Percentiles rank a stretch among this genome's conserved stretches.
Evolutionary conservation across 2,888 invertebrate genomes (phyloP).

Genomic region (Smittia sp.): DNA sequence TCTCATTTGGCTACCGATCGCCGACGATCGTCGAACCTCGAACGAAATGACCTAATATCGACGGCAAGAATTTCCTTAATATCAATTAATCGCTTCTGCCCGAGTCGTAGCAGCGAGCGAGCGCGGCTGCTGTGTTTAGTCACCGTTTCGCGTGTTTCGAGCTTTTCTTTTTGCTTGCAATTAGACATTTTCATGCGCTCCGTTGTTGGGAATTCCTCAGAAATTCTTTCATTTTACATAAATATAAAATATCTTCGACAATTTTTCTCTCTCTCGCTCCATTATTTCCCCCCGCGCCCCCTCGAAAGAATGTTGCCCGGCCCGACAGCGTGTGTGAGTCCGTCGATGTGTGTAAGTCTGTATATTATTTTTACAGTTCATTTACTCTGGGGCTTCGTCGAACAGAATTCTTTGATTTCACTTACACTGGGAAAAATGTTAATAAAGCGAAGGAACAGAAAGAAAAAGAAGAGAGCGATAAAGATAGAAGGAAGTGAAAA

Average conservation of each 20-base stretch:
- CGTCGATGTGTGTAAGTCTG: background rate
- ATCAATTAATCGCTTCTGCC: constrained; percentile 18
- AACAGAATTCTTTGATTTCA: constrained; percentile 35
- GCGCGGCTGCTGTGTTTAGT: background rate
- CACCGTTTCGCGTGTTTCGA: too few species aligned
- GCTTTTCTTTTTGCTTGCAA: too few species aligned
- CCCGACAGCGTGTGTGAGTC: background rate
- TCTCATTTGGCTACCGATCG: background rate
- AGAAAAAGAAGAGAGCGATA: background rate
- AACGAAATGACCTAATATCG: constrained; percentile 4
- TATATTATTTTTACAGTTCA: constrained; percentile 41
- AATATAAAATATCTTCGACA: constrained; percentile 6
- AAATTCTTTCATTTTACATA: constrained; percentile 19
- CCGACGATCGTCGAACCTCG: background rate
- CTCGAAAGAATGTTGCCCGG: background rate
- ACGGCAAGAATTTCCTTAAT: background rate
- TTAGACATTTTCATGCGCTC: background rate
- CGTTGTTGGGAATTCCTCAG: constrained; percentile 21
- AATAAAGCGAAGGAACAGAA: background rate
- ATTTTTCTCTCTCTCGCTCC: background rate
- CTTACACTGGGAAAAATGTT: background rate
- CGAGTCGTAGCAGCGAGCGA: background rate
- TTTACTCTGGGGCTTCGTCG: constrained; percentile 34
- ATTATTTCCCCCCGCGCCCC: background rate
- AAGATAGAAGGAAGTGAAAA: background rate